Percentiles rank a stretch among this genome's conserved stretches.
These are phyloP conservation scores for Polyergus mexicanus DNA, from an alignment of 1,140 invertebrate species.

Conservation along the genomic window DNA sequence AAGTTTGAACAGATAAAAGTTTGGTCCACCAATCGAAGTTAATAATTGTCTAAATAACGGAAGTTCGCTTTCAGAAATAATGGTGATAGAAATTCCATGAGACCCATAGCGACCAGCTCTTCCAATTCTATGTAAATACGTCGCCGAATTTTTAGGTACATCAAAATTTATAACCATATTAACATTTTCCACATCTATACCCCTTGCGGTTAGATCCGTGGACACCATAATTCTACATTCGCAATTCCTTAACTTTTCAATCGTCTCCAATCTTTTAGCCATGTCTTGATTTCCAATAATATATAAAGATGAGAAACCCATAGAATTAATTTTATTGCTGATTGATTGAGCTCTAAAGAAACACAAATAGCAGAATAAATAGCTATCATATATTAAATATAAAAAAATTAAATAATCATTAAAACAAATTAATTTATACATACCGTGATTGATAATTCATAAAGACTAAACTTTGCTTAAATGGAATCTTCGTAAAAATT, in stretches of 20 bases:
- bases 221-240: conserved; percentile 94
- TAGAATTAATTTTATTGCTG: conserved; percentile 89
- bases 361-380: conserved; percentile 3
- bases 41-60: conserved; percentile 88
- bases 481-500: conserved; percentile 91
- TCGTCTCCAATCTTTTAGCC: conserved; percentile 90
- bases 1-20: conserved; percentile 86
- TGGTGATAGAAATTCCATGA: conserved; percentile 90
- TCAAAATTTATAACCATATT: conserved; percentile 98
- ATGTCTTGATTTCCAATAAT: conserved; percentile 93
- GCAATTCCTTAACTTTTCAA: conserved; percentile 92
- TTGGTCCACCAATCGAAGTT: conserved; percentile 83
- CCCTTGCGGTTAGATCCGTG: conserved; percentile 95
- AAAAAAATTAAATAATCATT: conserved; percentile 32
- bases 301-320: conserved; percentile 91
- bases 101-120: conserved; percentile 96
- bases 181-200: conserved; percentile 97
- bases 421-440: conserved; percentile 54
- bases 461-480: conserved; percentile 97
- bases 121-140: conserved; percentile 98
- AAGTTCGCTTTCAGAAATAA: conserved; percentile 88
- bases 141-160: conserved; percentile 92
- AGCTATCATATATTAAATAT: conserved; percentile 6
- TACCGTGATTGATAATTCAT: conserved; percentile 94
- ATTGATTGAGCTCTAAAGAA: conserved; percentile 89